Conservation (phyloP, 2,797 vertebrate species). For the Helostoma temminkii region DNA sequence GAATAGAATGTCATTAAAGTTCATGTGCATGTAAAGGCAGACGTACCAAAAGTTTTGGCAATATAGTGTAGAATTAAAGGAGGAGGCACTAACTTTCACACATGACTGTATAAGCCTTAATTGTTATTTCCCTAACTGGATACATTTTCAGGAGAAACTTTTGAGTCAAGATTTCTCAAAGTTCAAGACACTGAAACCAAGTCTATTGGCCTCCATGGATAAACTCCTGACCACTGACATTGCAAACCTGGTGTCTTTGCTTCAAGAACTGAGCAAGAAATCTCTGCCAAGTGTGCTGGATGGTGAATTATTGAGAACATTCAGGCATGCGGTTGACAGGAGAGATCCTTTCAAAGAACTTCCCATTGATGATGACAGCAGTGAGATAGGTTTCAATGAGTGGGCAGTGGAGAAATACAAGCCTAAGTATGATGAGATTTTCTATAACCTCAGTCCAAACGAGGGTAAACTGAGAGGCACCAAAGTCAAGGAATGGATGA, state of each 20-base stretch:
- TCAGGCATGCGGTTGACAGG: slow-evolving; percentile 82
- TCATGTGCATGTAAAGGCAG: too few relatives aligned
- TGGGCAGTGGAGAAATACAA: slow-evolving; percentile 93
- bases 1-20: too few relatives aligned
- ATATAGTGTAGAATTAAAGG: too few relatives aligned
- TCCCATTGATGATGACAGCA: slow-evolving; percentile 65
- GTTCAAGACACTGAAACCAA: slow-evolving; percentile 89
- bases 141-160: slow-evolving; percentile 86
- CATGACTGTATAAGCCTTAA: too few relatives aligned
- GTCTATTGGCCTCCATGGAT: slow-evolving; percentile 88
- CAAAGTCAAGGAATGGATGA: slow-evolving; percentile 92
- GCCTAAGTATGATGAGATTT: slow-evolving; percentile 93
- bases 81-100: too few relatives aligned
- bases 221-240: slow-evolving; percentile 89
- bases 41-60: too few relatives aligned
- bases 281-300: slow-evolving; percentile 84
- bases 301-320: slow-evolving; percentile 87
- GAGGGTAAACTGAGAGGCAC: slow-evolving; percentile 90
- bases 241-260: slow-evolving; percentile 88
- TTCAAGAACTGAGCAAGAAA: slow-evolving; percentile 84
- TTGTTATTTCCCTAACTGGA: too few relatives aligned
- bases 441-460: slow-evolving; percentile 89
- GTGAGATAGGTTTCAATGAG: slow-evolving; percentile 64
- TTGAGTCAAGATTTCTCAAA: slow-evolving; percentile 90
- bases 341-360: slow-evolving; percentile 83